Conservation (phyloP, 2,113 vertebrate genomes). For the Pipra filicauda region DNA sequence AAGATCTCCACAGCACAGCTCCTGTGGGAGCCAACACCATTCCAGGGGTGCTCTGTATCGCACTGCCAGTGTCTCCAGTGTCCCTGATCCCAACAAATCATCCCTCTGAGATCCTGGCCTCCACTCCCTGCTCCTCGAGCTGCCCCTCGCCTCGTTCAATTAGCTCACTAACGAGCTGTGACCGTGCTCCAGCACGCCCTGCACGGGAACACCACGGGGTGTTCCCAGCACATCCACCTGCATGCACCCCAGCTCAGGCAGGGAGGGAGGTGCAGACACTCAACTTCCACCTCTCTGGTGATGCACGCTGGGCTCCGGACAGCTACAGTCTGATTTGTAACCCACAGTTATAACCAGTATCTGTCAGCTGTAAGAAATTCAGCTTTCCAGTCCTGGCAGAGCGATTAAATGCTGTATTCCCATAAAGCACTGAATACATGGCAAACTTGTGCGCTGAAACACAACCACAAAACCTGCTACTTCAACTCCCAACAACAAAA, state of each 20-base stretch:
- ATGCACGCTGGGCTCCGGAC: not conserved
- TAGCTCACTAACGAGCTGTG: conserved; percentile 38
- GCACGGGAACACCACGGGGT: not conserved
- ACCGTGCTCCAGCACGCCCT: not conserved
- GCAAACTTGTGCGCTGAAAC: not conserved
- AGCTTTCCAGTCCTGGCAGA: not conserved
- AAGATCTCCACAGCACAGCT: not conserved
- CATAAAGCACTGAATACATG: accelerated
- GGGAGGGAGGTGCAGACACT: conserved; percentile 31
- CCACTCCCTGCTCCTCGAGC: not conserved
- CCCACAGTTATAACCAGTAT: not conserved
- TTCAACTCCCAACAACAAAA: not conserved
- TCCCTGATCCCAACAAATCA: not conserved
- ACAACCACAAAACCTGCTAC: not conserved
- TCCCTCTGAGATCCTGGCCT: not conserved
- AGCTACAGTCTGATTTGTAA: not conserved
- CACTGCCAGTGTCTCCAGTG: not conserved
- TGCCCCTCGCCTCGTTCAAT: not conserved
- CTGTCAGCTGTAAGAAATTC: not conserved
- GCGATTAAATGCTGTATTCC: not conserved
- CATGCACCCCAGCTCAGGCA: not conserved
- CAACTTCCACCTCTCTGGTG: conserved; percentile 24
- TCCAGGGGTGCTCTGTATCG: not conserved
- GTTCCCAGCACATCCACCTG: conserved; percentile 55
- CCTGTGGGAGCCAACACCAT: not conserved